Base-by-base conservation (phyloP, 2,888 invertebrate species). In the Steromphala cineraria region DNA sequence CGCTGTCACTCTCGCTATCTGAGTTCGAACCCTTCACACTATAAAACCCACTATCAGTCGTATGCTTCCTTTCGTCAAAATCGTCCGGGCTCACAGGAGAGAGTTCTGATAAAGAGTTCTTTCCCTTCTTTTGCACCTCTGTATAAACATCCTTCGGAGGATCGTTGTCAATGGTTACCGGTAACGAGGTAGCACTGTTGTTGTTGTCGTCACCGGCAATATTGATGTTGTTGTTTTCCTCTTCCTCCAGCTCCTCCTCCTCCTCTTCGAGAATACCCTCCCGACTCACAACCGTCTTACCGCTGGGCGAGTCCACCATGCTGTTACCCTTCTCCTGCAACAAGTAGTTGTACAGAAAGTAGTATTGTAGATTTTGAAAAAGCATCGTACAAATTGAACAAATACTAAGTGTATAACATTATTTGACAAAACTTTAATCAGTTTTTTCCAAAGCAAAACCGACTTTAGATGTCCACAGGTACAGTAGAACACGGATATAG, bases 21-120 rank as follows among this genome's bases (percentile, higher is more conserved):
- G 85, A 85, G 76, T 84, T 85, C 21, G 62, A 71, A 67, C 83
- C 83, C 77, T 83, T 81, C 19, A 82, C 85, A 75, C 85, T 85
- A 80, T 83, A 82, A 71, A 83, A 85, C 2, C 85, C 85, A 75
- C 85, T 85, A 75, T 85, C 85, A 24, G 83, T 83, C 21, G 84
- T 84, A 53, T 83, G 77, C 52, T 83, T 84, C 52, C 81, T 71
- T n/a, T 80, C 80, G 24, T 79, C 81, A 67, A 67, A 78, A 15
- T 71, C 80, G 10, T 79, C 55, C 13, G 80, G 76, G 74, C 76
- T 81, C 67, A 79, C 79, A 15, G 56, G 21, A 24, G 56, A 56
- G 21, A 62, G 62, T 62, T 62, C 62, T 17, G 62, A 56, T 13
- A 56, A 24, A 62, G 62, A 24, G 24, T 53, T 46, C 24, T 46